Evolutionary conservation across 2,797 vertebrate genomes (phyloP).

Genomic region (Cossypha heuglini): DNA sequence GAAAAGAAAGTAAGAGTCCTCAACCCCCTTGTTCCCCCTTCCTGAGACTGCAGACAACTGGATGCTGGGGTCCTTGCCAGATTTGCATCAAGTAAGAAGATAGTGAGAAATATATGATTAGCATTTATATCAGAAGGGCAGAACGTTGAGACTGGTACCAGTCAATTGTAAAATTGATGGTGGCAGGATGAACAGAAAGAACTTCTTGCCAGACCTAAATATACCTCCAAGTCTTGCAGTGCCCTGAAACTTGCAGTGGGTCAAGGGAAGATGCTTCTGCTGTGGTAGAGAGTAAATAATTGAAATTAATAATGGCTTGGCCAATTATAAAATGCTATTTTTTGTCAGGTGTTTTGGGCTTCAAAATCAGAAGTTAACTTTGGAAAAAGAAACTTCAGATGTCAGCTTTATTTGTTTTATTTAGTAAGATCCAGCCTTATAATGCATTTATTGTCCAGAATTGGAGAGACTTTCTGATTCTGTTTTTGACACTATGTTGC

Average conservation of each 20-base stretch:
- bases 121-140: slow-evolving; percentile 12
- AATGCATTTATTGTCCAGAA: neutral
- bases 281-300: neutral
- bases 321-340: neutral
- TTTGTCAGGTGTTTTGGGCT: neutral
- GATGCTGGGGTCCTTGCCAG: neutral
- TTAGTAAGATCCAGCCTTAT: neutral
- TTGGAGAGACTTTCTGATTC: neutral
- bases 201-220: neutral
- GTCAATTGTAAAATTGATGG: neutral
- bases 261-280: neutral
- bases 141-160: neutral
- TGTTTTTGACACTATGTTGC: neutral
- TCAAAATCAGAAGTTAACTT: neutral
- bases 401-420: neutral
- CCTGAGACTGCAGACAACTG: neutral
- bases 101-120: neutral
- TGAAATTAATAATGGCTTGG: neutral
- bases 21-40: neutral
- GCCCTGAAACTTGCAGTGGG: neutral
- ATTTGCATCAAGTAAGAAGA: neutral
- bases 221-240: neutral
- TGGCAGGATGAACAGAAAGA: neutral
- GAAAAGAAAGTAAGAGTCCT: neutral
- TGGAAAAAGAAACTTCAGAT: neutral